These are phyloP conservation scores for Cyanoramphus novaezelandiae DNA, from an alignment of 2,113 vertebrate genomes.

Conservation along the genomic window DNA sequence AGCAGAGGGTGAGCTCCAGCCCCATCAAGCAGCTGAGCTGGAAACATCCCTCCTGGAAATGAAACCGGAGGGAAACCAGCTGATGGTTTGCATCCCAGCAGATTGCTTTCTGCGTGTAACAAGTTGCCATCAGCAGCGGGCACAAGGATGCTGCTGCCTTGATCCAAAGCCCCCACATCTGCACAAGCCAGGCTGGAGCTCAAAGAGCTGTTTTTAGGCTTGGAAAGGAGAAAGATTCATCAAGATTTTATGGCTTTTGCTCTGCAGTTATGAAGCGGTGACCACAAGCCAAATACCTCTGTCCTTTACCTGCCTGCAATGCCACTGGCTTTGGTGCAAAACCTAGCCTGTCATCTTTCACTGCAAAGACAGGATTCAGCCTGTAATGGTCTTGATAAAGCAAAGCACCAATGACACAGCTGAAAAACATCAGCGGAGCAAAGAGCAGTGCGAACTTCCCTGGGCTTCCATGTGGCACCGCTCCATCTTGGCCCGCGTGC, in stretches of 20 bases:
- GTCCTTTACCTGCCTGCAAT: slow-evolving; percentile 25
- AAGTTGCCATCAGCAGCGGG: neutral
- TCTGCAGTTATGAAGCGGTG: neutral
- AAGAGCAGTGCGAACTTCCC: slow-evolving; percentile 50
- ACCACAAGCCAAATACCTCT: slow-evolving; percentile 24
- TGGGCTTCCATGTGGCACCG: slow-evolving; percentile 47
- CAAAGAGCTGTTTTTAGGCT: neutral
- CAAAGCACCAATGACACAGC: slow-evolving; percentile 51
- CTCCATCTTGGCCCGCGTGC: neutral
- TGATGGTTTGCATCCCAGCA: neutral
- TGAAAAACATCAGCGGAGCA: slow-evolving; percentile 56
- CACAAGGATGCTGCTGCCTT: neutral
- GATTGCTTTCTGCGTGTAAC: neutral
- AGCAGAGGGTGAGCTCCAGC: neutral
- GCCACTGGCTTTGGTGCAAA: slow-evolving; percentile 9
- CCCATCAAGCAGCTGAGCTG: neutral
- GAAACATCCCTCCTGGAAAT: neutral
- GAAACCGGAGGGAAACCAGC: neutral
- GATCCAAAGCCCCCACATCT: neutral
- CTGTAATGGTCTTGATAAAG: neutral
- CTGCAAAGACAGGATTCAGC: slow-evolving; percentile 10
- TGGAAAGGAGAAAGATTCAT: neutral
- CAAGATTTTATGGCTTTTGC: slow-evolving; percentile 25
- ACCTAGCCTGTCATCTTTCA: neutral
- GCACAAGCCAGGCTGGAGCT: neutral